Conservation (phyloP, 2,888 invertebrate genomes). For the Trichacis sp. region DNA sequence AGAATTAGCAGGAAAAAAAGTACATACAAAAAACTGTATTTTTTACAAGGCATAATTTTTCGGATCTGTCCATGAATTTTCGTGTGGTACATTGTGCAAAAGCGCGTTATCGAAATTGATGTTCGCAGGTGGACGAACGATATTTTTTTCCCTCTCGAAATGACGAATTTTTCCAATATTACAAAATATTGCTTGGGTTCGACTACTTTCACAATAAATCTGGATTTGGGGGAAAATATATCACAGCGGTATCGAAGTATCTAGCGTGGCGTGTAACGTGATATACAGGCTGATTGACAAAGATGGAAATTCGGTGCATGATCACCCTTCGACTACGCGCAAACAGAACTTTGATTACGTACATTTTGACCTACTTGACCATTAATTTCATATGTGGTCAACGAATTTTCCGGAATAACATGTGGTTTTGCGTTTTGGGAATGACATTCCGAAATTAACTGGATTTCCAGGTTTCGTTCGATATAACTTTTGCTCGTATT, state of each 20-base stretch:
- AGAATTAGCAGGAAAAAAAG: no score
- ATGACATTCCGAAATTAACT: no score
- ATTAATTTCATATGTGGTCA: not conserved
- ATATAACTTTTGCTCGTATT: no score
- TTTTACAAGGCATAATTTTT: no score
- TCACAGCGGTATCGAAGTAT: conserved; percentile 33
- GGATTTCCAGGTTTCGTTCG: no score
- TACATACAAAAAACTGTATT: no score
- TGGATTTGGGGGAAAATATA: conserved; percentile 35
- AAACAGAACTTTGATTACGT: not conserved
- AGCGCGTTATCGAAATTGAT: conserved; percentile 35
- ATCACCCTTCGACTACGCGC: not conserved
- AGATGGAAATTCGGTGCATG: conserved; percentile 27
- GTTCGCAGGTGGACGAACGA: conserved; percentile 19
- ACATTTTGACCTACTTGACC: not conserved
- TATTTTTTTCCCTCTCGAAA: conserved; percentile 23
- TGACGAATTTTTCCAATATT: conserved; percentile 37
- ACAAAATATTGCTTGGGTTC: conserved; percentile 38
- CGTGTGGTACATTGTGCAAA: conserved; percentile 12
- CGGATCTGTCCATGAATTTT: not conserved
- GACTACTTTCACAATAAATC: conserved; percentile 41
- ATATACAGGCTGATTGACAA: conserved; percentile 43
- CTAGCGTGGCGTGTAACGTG: conserved; percentile 32
- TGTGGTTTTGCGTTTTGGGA: no score
- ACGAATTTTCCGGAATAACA: no score